These are phyloP conservation scores for Eledona agricola DNA, from an alignment of 2,888 invertebrate species.

Conservation along the genomic window DNA sequence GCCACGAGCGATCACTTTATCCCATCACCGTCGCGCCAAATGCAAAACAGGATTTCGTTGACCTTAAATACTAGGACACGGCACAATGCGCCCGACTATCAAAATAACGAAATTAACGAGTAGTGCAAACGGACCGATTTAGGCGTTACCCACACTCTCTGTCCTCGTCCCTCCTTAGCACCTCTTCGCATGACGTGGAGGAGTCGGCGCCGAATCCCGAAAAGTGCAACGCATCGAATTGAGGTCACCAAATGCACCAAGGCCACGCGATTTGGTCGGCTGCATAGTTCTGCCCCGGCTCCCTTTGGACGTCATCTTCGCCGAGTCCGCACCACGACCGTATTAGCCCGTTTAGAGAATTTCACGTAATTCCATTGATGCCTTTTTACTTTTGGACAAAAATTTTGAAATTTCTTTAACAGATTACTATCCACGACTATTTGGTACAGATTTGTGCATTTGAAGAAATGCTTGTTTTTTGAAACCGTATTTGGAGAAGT, in stretches of 20 bases:
- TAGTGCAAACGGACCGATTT: slow-evolving; percentile 26
- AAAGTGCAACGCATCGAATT: slow-evolving; percentile 61
- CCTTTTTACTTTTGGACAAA: too few species aligned
- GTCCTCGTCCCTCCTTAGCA: slow-evolving; percentile 12
- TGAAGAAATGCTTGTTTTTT: too few species aligned
- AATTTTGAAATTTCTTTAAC: too few species aligned
- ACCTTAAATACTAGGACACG: slow-evolving; percentile 49
- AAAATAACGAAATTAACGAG: slow-evolving; percentile 39
- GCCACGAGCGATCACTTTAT: slow-evolving; percentile 1
- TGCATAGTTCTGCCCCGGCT: slow-evolving; percentile 31
- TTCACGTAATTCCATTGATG: too few species aligned
- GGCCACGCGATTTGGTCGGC: slow-evolving; percentile 59
- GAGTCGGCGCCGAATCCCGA: slow-evolving; percentile 43
- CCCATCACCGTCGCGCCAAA: slow-evolving; percentile 32
- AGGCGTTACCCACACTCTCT: slow-evolving; percentile 14
- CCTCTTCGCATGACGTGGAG: slow-evolving; percentile 27
- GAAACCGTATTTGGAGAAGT: too few species aligned
- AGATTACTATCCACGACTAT: too few species aligned
- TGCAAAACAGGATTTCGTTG: slow-evolving; percentile 49
- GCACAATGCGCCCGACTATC: slow-evolving; percentile 47
- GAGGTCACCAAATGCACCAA: slow-evolving; percentile 62
- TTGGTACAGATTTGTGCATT: too few species aligned
- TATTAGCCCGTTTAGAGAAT: too few species aligned
- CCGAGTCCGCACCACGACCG: too few species aligned
- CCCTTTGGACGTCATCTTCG: neutral